A percentile compares a stretch with the other conserved stretches of the same genome.
phyloP scores from a whole-genome alignment of 92 coral and sea anemone genomes.

The Porites divaricata region DNA sequence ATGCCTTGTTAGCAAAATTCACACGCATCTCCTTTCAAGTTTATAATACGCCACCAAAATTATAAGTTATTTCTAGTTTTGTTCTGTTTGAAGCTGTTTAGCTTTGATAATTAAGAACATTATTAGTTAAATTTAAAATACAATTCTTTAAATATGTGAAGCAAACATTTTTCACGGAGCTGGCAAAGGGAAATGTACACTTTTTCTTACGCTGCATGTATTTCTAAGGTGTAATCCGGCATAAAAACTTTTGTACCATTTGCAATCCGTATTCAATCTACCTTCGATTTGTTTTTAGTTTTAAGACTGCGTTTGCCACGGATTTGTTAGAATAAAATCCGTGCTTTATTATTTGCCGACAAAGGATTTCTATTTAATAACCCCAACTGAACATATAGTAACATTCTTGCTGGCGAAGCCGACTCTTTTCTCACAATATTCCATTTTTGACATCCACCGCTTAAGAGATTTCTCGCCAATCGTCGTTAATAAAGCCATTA shows the following conservation, averaged over 20 bases:
- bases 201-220: neutral
- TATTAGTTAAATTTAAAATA: neutral
- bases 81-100: neutral
- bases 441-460: constrained; percentile 46
- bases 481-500: constrained; percentile 14
- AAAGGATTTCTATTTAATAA: constrained; percentile 30
- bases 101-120: neutral
- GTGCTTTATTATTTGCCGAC: constrained; percentile 38
- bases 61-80: neutral
- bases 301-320: constrained; percentile 24
- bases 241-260: neutral
- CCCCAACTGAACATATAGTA: constrained; percentile 22
- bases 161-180: neutral
- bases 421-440: constrained; percentile 21
- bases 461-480: neutral
- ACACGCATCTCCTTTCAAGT: neutral
- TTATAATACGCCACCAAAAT: neutral
- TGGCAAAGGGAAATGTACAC: neutral
- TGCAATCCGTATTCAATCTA: constrained; percentile 2
- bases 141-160: neutral
- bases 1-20: neutral
- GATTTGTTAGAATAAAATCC: constrained; percentile 37
- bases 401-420: constrained; percentile 19
- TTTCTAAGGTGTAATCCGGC: neutral
- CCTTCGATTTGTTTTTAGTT: constrained; percentile 15